Conservation (phyloP, 1,140 invertebrate genomes). For the Apis laboriosa region DNA sequence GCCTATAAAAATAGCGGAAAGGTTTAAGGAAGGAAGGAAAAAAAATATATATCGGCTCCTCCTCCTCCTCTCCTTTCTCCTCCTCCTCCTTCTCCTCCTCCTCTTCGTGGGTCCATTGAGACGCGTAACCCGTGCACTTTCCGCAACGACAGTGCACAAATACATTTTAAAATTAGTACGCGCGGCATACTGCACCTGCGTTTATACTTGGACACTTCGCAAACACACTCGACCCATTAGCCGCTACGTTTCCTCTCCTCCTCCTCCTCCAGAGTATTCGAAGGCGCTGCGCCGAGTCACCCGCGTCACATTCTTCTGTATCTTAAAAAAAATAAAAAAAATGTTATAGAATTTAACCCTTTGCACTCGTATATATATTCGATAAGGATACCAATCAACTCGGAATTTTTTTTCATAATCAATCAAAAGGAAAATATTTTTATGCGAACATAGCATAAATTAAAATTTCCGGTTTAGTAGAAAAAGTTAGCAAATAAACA, state of each 20-base stretch:
- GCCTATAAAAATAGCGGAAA: neutral
- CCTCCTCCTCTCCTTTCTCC: no score
- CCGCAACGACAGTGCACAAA: slow-evolving; percentile 17
- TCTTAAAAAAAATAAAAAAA: no score
- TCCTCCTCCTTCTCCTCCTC: neutral
- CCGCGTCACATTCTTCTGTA: no score
- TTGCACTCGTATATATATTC: no score
- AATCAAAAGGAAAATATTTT: no score
- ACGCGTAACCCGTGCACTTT: slow-evolving; percentile 26
- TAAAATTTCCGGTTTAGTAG: no score
- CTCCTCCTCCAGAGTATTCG: slow-evolving; percentile 42
- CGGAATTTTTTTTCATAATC: no score
- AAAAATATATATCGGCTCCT: neutral
- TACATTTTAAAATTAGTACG: slow-evolving; percentile 42
- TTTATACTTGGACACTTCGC: slow-evolving; percentile 55
- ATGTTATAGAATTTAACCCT: no score
- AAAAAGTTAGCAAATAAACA: no score
- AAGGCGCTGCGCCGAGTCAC: neutral
- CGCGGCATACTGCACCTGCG: slow-evolving; percentile 30
- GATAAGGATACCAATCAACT: no score
- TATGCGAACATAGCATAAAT: no score
- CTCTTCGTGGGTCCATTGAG: no score
- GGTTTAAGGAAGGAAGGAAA: neutral
- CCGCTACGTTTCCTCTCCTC: slow-evolving; percentile 46
- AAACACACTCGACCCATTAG: slow-evolving; percentile 64